Conservation (phyloP, 1,140 invertebrate genomes). For the Pseudobourletiella spinata region DNA sequence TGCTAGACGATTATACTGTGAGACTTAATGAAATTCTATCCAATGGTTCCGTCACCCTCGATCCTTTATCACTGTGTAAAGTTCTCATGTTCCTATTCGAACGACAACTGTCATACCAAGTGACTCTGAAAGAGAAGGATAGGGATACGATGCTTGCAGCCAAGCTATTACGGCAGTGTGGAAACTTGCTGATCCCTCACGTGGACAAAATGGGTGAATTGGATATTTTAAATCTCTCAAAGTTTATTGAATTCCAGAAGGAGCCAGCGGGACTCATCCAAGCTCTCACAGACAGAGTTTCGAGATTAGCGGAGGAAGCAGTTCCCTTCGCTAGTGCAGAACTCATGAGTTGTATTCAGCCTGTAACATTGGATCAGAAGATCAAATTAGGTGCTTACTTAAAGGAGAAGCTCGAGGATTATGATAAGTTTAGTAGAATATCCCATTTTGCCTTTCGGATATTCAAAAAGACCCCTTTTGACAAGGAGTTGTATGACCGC, state of each 20-base stretch:
- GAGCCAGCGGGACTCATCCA: not conserved
- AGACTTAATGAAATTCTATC: not conserved
- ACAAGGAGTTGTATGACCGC: too few species aligned
- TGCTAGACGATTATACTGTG: slow-evolving; percentile 8
- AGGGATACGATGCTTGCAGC: not conserved
- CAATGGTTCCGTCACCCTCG: not conserved
- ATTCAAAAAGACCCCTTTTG: too few species aligned
- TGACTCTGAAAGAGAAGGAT: not conserved
- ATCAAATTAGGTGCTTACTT: too few species aligned
- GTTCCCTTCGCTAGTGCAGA: too few species aligned
- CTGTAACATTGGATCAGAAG: too few species aligned
- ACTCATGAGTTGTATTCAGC: too few species aligned
- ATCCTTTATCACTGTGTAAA: slow-evolving; percentile 23
- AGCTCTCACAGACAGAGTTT: not conserved
- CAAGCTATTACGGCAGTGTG: too few species aligned
- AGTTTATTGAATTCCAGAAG: slow-evolving; percentile 8
- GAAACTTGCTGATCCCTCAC: not conserved
- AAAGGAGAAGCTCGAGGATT: too few species aligned
- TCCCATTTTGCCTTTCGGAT: too few species aligned
- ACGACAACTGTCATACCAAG: not conserved
- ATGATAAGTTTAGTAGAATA: too few species aligned
- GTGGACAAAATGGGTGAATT: slow-evolving; percentile 10
- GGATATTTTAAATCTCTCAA: slow-evolving; percentile 17
- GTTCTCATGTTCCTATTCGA: slow-evolving; percentile 14
- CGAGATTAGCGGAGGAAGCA: too few species aligned